A percentile compares a stretch with the other conserved stretches of the same genome.
Conservation (phyloP, 2,888 invertebrate species). For the Adineta ricciae region DNA sequence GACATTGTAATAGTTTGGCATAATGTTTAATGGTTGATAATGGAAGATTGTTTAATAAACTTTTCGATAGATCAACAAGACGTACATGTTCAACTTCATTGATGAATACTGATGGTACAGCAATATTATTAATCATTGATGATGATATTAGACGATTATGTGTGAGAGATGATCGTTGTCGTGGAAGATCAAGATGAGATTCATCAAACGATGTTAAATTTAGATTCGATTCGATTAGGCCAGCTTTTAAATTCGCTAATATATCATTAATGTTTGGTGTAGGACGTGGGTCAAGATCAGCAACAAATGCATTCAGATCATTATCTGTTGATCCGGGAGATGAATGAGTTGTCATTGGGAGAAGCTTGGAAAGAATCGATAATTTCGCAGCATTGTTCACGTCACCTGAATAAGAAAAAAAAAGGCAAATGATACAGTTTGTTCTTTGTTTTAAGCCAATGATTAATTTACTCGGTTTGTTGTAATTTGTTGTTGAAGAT, state of each 20-base stretch:
- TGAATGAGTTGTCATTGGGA: not conserved
- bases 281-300: not conserved
- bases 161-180: not conserved
- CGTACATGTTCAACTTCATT: not conserved
- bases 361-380: not conserved
- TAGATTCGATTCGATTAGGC: not conserved
- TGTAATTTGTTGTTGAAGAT: not conserved
- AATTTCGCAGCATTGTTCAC: not conserved
- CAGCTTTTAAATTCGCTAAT: constrained; percentile 1
- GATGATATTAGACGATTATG: constrained; percentile 11
- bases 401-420: not conserved
- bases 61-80: constrained; percentile 2
- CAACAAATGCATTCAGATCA: not conserved
- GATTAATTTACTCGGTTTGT: not conserved
- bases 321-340: not conserved
- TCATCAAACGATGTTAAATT: not conserved
- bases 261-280: constrained; percentile 15
- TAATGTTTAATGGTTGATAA: constrained; percentile 12
- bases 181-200: constrained; percentile 8
- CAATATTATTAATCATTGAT: not conserved
- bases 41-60: not conserved
- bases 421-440: too few species aligned
- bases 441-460: not conserved
- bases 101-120: not conserved
- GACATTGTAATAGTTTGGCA: constrained; percentile 12